Evolutionary conservation across 2,797 vertebrate genomes (phyloP), one percentile per base, ranked within the genome.

Genomic region (Diplodus sargus): DNA sequence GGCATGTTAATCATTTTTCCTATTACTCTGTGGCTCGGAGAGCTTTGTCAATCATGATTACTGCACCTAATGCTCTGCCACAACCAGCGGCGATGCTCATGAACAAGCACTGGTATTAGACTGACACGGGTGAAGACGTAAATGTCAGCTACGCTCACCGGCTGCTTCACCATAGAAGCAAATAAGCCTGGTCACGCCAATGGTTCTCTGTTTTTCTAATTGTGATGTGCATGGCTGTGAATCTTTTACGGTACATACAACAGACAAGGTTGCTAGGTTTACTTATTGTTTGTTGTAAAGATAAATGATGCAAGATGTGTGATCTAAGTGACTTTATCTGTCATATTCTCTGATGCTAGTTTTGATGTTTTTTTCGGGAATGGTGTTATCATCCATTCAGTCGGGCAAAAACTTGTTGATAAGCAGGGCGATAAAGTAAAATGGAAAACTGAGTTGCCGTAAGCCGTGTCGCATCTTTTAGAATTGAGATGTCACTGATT

Each of bases 1-100:
- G 22, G 39, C 67, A 71, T 73, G 79, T 53, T 84, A 67, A 85
- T 86, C 67, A 48, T 82, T 86, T 84, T 84, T 80, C n/a, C 43
- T 25, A 15, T 45, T 71, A 48, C 43, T 58, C 14, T 22, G 66
- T 62, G 13, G 62, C 74, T 61, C 42, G 42, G 39, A 45, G 52
- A 54, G 28, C 30, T 60, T 58, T 54, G 71, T 70, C 59, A 70
- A 8, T 80, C 43, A 65, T 34, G 18, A 61, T 75, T 43, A 65
- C 49, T 59, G 72, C 42, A 52, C 43, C 63, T 63, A 61, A 61
- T 52, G 39, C n/a, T 78, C 64, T 84, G 54, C 48, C 16, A 12
- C 42, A 63, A 49, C n/a, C 34, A 42, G 11, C 3, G 28, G 67
- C 51, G 65, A 12, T 28, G 54, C 49, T 42, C 43, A 48, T 56